Conservation (phyloP, 2,888 invertebrate species). For the Athalia cordata region DNA sequence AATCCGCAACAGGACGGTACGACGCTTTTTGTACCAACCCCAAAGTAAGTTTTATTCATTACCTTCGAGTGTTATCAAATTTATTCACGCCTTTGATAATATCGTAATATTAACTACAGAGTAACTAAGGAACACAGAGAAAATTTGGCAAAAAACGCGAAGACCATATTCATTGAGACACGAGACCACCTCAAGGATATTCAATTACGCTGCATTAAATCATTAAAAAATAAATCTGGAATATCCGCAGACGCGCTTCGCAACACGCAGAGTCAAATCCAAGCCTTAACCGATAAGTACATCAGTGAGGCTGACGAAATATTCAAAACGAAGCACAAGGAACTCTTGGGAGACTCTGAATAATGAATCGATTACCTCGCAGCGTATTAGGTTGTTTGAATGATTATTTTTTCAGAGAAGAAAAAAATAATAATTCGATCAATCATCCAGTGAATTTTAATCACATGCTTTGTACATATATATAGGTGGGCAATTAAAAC, state of each 20-base stretch:
- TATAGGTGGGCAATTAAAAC: too few species aligned
- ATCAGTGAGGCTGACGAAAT: constrained; percentile 80
- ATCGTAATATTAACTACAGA: constrained; percentile 68
- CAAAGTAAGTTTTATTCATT: constrained; percentile 80
- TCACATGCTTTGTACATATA: too few species aligned
- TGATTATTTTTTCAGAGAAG: not conserved
- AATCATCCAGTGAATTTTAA: too few species aligned
- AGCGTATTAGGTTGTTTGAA: not conserved
- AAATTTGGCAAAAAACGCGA: constrained; percentile 90
- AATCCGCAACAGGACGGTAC: constrained; percentile 97
- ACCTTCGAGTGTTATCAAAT: constrained; percentile 19
- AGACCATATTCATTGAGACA: constrained; percentile 85
- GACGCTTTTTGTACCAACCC: constrained; percentile 89
- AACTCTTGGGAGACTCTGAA: constrained; percentile 78
- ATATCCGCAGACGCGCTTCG: constrained; percentile 83
- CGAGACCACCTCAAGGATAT: constrained; percentile 85
- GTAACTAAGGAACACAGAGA: constrained; percentile 96
- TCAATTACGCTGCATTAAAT: constrained; percentile 83
- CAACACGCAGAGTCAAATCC: constrained; percentile 82
- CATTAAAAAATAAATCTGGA: constrained; percentile 81
- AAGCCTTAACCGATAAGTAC: constrained; percentile 81
- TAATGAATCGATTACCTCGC: constrained; percentile 29
- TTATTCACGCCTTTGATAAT: not conserved
- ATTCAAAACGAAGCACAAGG: constrained; percentile 83
- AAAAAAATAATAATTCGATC: not conserved